These are phyloP conservation scores for Hemichromis elongatus DNA, from an alignment of 2,113 vertebrate species.

Conservation along the genomic window DNA sequence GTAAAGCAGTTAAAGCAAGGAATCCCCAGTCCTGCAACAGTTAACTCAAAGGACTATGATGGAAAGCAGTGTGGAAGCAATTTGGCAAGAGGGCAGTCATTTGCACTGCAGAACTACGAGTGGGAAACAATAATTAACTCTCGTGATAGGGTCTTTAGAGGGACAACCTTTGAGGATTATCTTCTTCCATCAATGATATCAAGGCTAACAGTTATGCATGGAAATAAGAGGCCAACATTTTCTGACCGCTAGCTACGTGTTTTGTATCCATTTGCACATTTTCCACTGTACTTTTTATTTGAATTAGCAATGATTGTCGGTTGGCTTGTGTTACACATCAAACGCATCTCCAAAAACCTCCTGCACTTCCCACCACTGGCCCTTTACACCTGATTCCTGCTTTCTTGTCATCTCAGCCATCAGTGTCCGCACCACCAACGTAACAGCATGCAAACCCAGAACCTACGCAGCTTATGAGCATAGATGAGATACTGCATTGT, in stretches of 20 bases:
- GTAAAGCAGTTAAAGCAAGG: not conserved
- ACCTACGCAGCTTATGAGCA: conserved; percentile 7
- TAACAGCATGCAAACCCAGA: conserved; percentile 9
- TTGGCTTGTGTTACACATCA: not conserved
- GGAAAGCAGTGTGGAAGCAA: not conserved
- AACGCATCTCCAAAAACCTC: not conserved
- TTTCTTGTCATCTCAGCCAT: not conserved
- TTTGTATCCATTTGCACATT: conserved; percentile 30
- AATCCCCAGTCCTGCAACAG: not conserved
- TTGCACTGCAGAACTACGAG: conserved; percentile 31
- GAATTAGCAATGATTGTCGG: not conserved
- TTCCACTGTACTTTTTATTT: conserved; percentile 6
- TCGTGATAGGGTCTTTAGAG: conserved; percentile 26
- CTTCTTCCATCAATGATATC: conserved; percentile 43
- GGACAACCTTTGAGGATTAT: conserved; percentile 42
- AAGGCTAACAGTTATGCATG: conserved; percentile 51
- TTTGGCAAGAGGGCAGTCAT: conserved; percentile 3
- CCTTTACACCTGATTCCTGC: not conserved
- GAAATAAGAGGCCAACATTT: conserved; percentile 39
- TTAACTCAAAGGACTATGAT: not conserved
- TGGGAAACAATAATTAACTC: conserved; percentile 45
- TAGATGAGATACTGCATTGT: conserved; percentile 47
- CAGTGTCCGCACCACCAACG: not conserved
- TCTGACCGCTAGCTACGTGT: conserved; percentile 36
- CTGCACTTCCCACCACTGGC: not conserved